Base-by-base conservation (phyloP, 2,888 invertebrate genomes). In the Lasioglossum figueresi region DNA sequence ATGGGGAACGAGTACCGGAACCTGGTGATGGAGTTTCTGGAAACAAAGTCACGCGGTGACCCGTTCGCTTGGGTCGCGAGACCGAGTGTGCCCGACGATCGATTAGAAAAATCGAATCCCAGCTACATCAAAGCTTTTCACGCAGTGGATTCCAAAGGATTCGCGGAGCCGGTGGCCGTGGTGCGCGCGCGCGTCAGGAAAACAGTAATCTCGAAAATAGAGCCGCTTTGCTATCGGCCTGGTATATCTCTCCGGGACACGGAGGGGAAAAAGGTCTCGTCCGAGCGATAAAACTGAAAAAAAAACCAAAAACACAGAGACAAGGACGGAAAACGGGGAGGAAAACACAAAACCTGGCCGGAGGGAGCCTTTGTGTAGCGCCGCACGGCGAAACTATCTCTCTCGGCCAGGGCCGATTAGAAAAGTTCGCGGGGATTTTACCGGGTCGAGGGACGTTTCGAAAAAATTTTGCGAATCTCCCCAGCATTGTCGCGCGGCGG, bases 161-260 rank as follows among this genome's bases (percentile, higher is more conserved):
- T 56, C 63, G 74, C 31, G n/a, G 27, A 52, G 6, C 34, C 56
- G 56, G 27, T 27, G 27, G 27, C 27, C n/a, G 14, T 14, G 5
- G 52, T 27, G 37, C 45, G 43, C 37, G 45, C 43, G 5, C 10
- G 27, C 23, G 48, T 4, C 72, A 5, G 45, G 63, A 37, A 73
- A 52, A 82, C 71, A 71, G 84, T 76, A 79, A 85, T 82, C 75
- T 81, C 76, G 77, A 79, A 78, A 87, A 87, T 83, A 87, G 83
- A 80, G 31, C 59, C 45, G 70, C 83, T 79, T 80, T 80, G 80
- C 83, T 76, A 80, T 76, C 73, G 19, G n/a, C 52, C 66, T 6
- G 40, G 78, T 66, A 45, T 63, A 45, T 63, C 52, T 37, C 37
- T 37, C 34, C 75, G 48, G 52, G 56, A 19, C 16, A 80, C 43